Percentiles rank a stretch among this genome's conserved stretches.
Evolutionary conservation across 2,797 vertebrate species (phyloP).

Genomic region (Myotis findleyi): DNA sequence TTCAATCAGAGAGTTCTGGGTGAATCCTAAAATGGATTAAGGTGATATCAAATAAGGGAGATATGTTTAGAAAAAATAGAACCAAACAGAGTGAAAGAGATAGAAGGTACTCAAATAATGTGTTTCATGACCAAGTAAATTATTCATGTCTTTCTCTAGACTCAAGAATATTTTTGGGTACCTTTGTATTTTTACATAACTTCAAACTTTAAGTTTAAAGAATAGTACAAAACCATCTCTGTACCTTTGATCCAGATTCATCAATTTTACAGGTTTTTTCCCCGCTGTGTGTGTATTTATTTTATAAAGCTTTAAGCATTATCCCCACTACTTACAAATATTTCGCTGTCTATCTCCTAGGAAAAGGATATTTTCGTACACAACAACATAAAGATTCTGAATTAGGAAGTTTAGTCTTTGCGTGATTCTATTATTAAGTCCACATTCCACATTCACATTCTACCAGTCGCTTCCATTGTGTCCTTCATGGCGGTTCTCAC

Average conservation of each 20-base stretch:
- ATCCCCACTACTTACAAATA: background rate
- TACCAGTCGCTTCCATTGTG: rapidly evolving
- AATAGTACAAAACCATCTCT: background rate
- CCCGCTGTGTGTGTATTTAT: background rate
- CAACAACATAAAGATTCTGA: background rate
- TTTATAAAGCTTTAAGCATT: background rate
- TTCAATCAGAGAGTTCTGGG: slow-evolving; percentile 41
- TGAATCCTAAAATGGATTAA: slow-evolving; percentile 36
- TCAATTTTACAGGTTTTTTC: background rate
- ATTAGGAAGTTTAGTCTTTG: background rate
- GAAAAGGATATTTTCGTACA: background rate
- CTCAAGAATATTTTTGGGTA: background rate
- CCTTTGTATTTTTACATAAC: background rate
- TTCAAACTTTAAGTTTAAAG: background rate
- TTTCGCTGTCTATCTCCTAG: background rate
- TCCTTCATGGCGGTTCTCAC: background rate
- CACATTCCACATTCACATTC: background rate
- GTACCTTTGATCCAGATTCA: background rate
- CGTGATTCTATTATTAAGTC: background rate
- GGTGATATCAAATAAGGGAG: background rate
- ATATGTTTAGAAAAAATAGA: background rate
- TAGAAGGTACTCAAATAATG: background rate
- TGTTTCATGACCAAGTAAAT: background rate
- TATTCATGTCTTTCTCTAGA: background rate
- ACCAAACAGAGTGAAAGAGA: background rate